Base-by-base conservation (phyloP, 2,113 vertebrate species). In the Pangasianodon gigas region DNA sequence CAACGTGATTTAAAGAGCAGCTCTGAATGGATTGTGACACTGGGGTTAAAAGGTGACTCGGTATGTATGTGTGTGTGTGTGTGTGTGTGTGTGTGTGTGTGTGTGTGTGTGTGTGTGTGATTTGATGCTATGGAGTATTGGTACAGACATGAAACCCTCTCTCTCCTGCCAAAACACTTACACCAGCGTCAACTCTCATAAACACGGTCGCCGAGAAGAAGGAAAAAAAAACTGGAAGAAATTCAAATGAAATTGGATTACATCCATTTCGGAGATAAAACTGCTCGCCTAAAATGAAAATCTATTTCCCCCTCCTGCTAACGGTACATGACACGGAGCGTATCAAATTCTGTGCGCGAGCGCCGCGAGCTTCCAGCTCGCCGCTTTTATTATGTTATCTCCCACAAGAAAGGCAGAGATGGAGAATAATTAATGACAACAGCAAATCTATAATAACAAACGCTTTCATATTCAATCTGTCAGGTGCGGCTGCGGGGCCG, bases 211-310 rank as follows among this genome's bases (percentile, higher is more conserved):
- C 26, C 48, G 79, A 58, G 79, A 83, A 46, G 44, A 29, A 69
- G 65, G 41, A 52, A 62, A 71, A 48, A 85, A 89, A 90, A 83
- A 89, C 89, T 88, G 54, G 79, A 77, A 90, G 91, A 89, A 88
- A 92, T 93, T 93, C 88, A 85, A 92, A 91, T 91, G 87, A 93
- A 93, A 93, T 93, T 93, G 91, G 90, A 94, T 93, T 93, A 92
- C 88, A 86, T 90, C 91, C 89, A 91, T 92, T 92, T 91, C 48
- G 56, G 84, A 91, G 92, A 91, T 93, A 90, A 87, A 91, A 91
- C 85, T 51, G 85, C 84, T 84, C 51, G 88, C 58, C 91, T 90
- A 75, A 92, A 94, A 93, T 91, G 48, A 91, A 93, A 91, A 92
- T 92, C 87, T 87, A 87, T 93, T 90, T 92, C 84, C 65, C 67